phyloP scores from a whole-genome alignment of 2,888 invertebrate species.

The Leptopilina drosophilae region DNA sequence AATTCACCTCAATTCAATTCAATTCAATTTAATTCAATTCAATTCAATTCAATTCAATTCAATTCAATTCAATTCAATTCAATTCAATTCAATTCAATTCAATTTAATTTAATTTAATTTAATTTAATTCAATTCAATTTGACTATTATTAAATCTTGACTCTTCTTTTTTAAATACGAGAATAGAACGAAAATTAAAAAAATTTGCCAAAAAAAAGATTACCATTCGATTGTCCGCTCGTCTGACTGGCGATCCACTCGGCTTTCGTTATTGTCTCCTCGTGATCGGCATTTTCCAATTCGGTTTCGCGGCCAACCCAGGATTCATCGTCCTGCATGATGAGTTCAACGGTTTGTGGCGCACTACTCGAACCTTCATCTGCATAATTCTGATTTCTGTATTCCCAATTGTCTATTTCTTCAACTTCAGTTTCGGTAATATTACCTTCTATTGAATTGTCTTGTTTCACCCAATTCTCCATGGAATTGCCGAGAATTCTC shows the following conservation, averaged over 20 bases:
- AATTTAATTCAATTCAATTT: no score
- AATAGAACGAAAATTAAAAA: background rate
- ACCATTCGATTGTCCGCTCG: conserved; percentile 46
- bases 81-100: no score
- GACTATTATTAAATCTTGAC: background rate
- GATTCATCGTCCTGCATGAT: conserved; percentile 50
- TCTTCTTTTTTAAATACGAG: conserved; percentile 14
- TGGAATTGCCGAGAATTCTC: conserved; percentile 58
- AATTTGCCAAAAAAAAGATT: conserved; percentile 43
- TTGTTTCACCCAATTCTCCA: conserved; percentile 59
- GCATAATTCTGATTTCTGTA: conserved; percentile 55
- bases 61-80: no score
- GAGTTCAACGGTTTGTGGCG: conserved; percentile 51
- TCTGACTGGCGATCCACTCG: conserved; percentile 48
- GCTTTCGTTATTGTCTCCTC: conserved; percentile 44
- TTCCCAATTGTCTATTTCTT: conserved; percentile 67
- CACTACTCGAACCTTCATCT: conserved; percentile 43
- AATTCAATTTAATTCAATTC: no score
- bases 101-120: no score
- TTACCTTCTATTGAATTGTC: conserved; percentile 78
- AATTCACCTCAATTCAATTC: no score
- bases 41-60: no score
- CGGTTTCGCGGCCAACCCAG: conserved; percentile 47
- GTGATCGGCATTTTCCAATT: conserved; percentile 43
- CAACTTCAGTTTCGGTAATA: conserved; percentile 81